These are phyloP conservation scores for Puffinus mauretanicus DNA, from an alignment of 2,113 vertebrate genomes.

Conservation along the genomic window DNA sequence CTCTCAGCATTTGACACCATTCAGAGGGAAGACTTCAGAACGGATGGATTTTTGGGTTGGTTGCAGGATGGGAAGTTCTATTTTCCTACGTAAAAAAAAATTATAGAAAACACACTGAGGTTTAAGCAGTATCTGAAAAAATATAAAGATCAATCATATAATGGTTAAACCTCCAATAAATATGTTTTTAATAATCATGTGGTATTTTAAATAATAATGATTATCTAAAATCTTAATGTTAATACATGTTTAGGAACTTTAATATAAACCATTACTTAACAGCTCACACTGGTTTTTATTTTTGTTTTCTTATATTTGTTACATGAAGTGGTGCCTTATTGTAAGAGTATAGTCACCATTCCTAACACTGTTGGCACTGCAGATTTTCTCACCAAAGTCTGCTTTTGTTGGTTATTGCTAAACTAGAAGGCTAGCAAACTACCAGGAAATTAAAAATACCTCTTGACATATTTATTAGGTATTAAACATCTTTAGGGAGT, in stretches of 20 bases:
- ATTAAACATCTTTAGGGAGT: not conserved
- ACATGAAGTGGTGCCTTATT: not conserved
- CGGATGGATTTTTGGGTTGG: not conserved
- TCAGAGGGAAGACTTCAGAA: not conserved
- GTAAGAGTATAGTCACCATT: not conserved
- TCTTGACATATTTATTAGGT: constrained; percentile 16
- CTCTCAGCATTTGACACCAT: not conserved
- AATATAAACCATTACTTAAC: not conserved
- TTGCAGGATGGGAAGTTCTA: not conserved
- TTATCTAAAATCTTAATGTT: not conserved
- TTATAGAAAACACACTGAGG: not conserved
- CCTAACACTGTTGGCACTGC: not conserved
- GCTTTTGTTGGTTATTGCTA: not conserved
- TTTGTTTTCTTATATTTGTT: not conserved
- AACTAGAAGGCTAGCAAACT: not conserved
- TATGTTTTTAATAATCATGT: not conserved
- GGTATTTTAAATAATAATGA: not conserved
- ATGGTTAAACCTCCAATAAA: not conserved
- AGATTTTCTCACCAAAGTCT: not conserved
- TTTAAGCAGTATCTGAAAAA: not conserved
- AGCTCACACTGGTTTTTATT: not conserved
- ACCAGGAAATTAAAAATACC: constrained; percentile 10
- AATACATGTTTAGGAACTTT: not conserved
- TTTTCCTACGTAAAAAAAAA: not conserved
- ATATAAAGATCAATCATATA: too few relatives aligned